A percentile compares a stretch with the other conserved stretches of the same genome.
Conservation (phyloP, 2,797 vertebrate species). For the Rhinoraja longicauda region DNA sequence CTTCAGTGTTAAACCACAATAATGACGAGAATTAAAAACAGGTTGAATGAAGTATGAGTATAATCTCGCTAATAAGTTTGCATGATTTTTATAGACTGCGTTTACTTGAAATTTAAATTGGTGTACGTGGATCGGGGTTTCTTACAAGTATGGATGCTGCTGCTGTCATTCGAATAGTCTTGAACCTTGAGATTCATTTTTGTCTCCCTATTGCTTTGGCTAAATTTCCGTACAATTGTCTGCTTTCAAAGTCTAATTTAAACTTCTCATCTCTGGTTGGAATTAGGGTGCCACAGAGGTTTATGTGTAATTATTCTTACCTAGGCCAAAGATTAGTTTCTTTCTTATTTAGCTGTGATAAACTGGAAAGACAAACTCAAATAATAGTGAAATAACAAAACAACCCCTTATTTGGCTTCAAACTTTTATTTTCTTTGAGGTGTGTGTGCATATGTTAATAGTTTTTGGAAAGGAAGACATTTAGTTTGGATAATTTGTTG, state of each 20-base stretch:
- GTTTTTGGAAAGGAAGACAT: neutral
- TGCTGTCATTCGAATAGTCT: neutral
- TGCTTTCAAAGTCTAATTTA: slow-evolving; percentile 33
- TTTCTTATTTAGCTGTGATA: slow-evolving; percentile 23
- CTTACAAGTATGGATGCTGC: neutral
- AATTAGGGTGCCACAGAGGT: neutral
- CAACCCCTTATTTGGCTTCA: slow-evolving; percentile 14
- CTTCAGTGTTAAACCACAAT: neutral
- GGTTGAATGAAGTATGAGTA: slow-evolving; percentile 19
- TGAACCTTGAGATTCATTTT: neutral
- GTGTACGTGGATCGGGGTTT: slow-evolving; percentile 6
- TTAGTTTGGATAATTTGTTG: slow-evolving; percentile 8
- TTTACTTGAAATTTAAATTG: slow-evolving; percentile 32
- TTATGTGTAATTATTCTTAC: slow-evolving; percentile 30
- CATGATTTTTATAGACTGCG: slow-evolving; percentile 16
- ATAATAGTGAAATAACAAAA: slow-evolving; percentile 27
- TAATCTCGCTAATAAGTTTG: slow-evolving; percentile 20
- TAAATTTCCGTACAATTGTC: neutral
- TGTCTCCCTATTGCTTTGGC: slow-evolving; percentile 13
- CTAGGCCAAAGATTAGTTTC: slow-evolving; percentile 24
- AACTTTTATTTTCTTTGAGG: neutral
- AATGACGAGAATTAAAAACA: neutral
- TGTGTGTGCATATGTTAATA: slow-evolving; percentile 37
- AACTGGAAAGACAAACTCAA: slow-evolving; percentile 9
- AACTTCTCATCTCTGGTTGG: slow-evolving; percentile 35